Percentiles rank a stretch among this genome's conserved stretches.
These are phyloP conservation scores for Melinaea marsaeus DNA, from an alignment of 2,888 invertebrate genomes.

Conservation along the genomic window DNA sequence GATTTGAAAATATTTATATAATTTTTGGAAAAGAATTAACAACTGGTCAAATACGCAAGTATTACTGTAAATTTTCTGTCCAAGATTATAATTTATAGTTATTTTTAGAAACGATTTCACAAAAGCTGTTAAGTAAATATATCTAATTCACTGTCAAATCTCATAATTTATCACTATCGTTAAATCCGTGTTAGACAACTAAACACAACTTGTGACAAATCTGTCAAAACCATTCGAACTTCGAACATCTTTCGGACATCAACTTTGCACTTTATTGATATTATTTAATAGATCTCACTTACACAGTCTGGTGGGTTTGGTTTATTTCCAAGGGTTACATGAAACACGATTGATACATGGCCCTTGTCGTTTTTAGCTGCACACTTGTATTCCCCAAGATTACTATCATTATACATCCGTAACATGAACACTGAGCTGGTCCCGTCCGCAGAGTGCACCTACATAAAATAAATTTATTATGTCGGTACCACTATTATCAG, in stretches of 20 bases:
- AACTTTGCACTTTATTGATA: background rate
- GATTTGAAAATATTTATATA: too few relatives aligned
- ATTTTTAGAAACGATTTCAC: too few relatives aligned
- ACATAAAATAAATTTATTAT: background rate
- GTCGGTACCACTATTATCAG: background rate
- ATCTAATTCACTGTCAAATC: too few relatives aligned
- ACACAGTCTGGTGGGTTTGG: conserved; percentile 62
- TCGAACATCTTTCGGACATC: background rate
- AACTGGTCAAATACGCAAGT: too few relatives aligned
- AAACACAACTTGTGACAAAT: too few relatives aligned
- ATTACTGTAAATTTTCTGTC: too few relatives aligned
- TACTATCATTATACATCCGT: conserved; percentile 49
- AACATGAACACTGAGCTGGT: conserved; percentile 54
- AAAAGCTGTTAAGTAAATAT: too few relatives aligned
- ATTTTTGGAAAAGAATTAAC: too few relatives aligned
- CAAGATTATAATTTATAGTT: too few relatives aligned
- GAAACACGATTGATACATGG: conserved; percentile 52
- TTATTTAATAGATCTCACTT: conserved; percentile 36
- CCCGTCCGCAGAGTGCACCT: conserved; percentile 45
- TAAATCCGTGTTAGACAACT: too few relatives aligned
- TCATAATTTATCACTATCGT: too few relatives aligned
- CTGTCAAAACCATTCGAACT: too few relatives aligned
- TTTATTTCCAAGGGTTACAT: conserved; percentile 60
- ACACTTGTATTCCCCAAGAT: conserved; percentile 62
- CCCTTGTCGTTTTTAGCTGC: conserved; percentile 57